Conservation (phyloP, 92 coral and sea anemone species). For the Porites lobata region DNA sequence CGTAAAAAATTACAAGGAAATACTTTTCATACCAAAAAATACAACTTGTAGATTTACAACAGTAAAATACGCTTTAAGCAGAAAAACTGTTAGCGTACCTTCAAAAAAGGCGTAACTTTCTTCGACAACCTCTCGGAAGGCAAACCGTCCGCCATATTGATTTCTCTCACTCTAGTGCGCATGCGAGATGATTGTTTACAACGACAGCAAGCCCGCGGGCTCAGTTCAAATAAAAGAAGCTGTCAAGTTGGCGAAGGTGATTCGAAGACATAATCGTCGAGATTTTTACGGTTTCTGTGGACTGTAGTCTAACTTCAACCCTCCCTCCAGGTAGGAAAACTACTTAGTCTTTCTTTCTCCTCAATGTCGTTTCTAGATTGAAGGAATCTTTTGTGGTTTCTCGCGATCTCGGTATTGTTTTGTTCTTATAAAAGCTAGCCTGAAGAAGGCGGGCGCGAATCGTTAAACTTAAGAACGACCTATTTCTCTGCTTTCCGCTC, state of each 20-base stretch:
- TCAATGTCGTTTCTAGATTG: background rate
- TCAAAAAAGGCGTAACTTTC: slow-evolving; percentile 28
- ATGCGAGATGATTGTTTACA: slow-evolving; percentile 54
- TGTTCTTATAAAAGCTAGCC: background rate
- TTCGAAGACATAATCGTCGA: background rate
- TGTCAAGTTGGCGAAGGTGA: background rate
- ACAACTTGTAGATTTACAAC: background rate
- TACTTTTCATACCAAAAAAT: background rate
- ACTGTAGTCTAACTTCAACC: background rate
- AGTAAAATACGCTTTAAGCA: background rate
- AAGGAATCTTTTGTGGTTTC: background rate
- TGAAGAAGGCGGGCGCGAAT: slow-evolving; percentile 15
- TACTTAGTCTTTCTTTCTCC: background rate
- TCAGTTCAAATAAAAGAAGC: slow-evolving; percentile 9
- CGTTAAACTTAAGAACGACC: background rate
- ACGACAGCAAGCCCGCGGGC: slow-evolving; percentile 49
- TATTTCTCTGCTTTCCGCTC: background rate
- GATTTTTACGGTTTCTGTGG: background rate
- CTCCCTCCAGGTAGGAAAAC: slow-evolving; percentile 6
- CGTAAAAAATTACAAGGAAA: background rate
- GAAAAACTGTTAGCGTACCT: slow-evolving; percentile 8
- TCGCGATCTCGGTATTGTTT: background rate
- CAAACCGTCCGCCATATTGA: slow-evolving; percentile 85
- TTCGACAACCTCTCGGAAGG: slow-evolving; percentile 14
- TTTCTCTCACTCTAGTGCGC: slow-evolving; percentile 47